These are phyloP conservation scores for Drosophila ironensis DNA, from an alignment of 1,140 invertebrate genomes.

Conservation along the genomic window DNA sequence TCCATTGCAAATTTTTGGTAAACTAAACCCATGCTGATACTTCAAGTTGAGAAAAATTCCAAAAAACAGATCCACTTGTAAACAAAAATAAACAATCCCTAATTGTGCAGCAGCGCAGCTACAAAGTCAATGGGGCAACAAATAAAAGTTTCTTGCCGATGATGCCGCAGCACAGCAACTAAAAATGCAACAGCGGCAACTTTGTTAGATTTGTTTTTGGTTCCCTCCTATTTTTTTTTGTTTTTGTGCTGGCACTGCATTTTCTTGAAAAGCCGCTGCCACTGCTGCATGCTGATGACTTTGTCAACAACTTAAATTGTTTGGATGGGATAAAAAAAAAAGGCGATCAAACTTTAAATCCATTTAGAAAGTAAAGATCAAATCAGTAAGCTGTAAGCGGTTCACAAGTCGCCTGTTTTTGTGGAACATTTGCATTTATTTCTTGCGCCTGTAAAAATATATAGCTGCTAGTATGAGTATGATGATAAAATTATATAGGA, in stretches of 20 bases:
- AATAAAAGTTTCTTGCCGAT: conserved; percentile 34
- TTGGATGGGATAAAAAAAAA: conserved; percentile 50
- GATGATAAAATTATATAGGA: conserved; percentile 46
- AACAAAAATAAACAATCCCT: conserved; percentile 20
- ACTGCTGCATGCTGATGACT: conserved; percentile 70
- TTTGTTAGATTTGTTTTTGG: conserved; percentile 6
- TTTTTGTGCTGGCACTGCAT: conserved; percentile 41
- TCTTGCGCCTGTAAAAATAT: conserved; percentile 11
- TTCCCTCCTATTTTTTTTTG: conserved; percentile 16
- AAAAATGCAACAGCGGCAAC: conserved; percentile 63
- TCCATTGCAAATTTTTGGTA: too few relatives aligned
- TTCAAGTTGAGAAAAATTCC: too few relatives aligned
- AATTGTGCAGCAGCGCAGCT: conserved; percentile 25
- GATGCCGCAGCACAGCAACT: conserved; percentile 4
- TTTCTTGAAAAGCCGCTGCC: conserved; percentile 26
- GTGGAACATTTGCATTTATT: not conserved
- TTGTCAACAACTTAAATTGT: conserved; percentile 78
- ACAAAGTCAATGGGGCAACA: conserved; percentile 7
- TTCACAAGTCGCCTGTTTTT: not conserved
- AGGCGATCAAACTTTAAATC: conserved; percentile 56
- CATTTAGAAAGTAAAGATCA: conserved; percentile 55
- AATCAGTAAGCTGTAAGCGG: conserved; percentile 10
- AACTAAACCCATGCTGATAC: too few relatives aligned
- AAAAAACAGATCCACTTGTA: not conserved
- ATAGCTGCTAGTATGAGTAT: conserved; percentile 17